Base-by-base conservation (phyloP, 64 coral and sea anemone species). In the Acropora yongei region DNA sequence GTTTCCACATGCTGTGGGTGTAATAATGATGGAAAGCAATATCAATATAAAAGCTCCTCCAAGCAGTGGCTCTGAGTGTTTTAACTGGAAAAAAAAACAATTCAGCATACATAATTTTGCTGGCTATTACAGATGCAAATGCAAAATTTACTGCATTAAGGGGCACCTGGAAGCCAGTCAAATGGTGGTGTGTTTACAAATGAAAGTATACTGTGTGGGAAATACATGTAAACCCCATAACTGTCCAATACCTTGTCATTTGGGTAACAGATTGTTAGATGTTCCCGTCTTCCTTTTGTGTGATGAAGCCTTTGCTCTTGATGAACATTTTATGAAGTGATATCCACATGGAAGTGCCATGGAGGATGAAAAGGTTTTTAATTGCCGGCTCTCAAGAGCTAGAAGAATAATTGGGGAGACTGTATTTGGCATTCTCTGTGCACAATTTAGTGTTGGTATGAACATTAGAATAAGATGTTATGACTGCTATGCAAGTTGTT, bases 381-480 rank as follows among this genome's bases (percentile, higher is more conserved):
- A 55, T 55, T 55, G 8, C 8, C 3, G 50, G 8, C 50, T 55
- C 50, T 55, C 50, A 4, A 55, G 50, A 8, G 50, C 50, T 39
- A 17, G 80, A 83, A 7, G 80, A n/a, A n/a, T n/a, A 3, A 83
- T 63, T 17, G 80, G 19, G 14, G 49, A 83, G 40, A 83, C 60
- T 83, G 80, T 57, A 41, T 90, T 95, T 95, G 93, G 88, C 30
- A 39, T 95, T 49, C 79, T 95, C 2, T 90, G 87, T 86, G 48
- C 87, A 30, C 84, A 88, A 65, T 89, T 94, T 66, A 50, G 93
- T 94, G 53, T 68, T 94, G 41, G 3, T 94, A 49, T 57, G 20
- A 48, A 90, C 72, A 41, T 14, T 94, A 61, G 72, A 94, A 44
- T 47, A 90, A 84, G 87, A 76, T 84, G 87, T 90, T 19, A 7